Evolutionary conservation across 2,888 invertebrate species (phyloP).

Genomic region (Pteria penguin): DNA sequence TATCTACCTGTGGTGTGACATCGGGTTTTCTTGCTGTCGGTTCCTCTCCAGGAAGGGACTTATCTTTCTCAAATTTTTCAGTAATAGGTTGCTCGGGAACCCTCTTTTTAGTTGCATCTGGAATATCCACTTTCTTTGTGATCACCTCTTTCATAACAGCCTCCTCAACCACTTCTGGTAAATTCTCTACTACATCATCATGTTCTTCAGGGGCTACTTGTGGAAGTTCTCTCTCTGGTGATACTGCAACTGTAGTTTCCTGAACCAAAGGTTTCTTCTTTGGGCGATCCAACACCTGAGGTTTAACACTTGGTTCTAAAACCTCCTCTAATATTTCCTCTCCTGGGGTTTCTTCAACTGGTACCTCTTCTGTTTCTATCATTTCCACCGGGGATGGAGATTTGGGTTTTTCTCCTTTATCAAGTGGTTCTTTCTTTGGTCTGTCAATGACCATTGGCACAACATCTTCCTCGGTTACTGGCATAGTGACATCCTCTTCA

Average conservation of each 20-base stretch:
- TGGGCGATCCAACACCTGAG: constrained; percentile 62
- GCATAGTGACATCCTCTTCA: constrained; percentile 37
- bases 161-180: constrained; percentile 51
- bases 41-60: constrained; percentile 54
- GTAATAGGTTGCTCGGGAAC: constrained; percentile 41
- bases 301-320: constrained; percentile 61
- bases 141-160: constrained; percentile 53
- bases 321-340: constrained; percentile 81
- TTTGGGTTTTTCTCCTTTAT: constrained; percentile 43
- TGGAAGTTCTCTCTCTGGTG: constrained; percentile 53
- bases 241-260: constrained; percentile 60
- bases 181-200: constrained; percentile 38
- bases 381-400: constrained; percentile 50
- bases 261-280: constrained; percentile 62
- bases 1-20: constrained; percentile 56
- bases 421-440: constrained; percentile 56
- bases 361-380: constrained; percentile 12
- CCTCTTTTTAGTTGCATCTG: constrained; percentile 34
- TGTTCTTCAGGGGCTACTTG: constrained; percentile 48
- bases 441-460: constrained; percentile 51
- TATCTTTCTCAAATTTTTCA: constrained; percentile 54
- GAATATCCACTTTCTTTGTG: constrained; percentile 58
- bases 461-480: constrained; percentile 89
- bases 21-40: constrained; percentile 55
- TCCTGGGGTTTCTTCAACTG: constrained; percentile 81